These are phyloP conservation scores for Bolinopsis microptera DNA, from an alignment of 37 sponge, comb jelly and placozoan genomes.

Conservation along the genomic window DNA sequence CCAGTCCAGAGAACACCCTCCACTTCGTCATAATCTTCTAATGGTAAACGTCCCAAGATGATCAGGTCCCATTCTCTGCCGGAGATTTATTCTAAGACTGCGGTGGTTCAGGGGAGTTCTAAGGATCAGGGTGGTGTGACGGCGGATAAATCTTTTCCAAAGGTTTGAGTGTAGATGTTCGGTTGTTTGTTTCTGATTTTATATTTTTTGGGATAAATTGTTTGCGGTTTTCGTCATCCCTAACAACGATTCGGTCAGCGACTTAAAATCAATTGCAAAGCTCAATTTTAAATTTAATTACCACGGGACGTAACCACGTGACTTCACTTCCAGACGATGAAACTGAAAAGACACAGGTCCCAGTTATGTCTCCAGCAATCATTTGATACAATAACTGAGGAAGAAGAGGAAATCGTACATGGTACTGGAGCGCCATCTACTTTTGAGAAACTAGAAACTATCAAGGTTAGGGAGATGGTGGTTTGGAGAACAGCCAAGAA, in stretches of 20 bases:
- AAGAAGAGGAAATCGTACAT: constrained; percentile 4
- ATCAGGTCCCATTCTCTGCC: constrained; percentile 47
- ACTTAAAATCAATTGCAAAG: too few relatives aligned
- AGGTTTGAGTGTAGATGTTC: too few relatives aligned
- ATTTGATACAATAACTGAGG: constrained; percentile 57
- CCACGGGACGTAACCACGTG: too few relatives aligned
- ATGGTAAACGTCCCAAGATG: neutral
- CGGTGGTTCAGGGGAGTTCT: neutral
- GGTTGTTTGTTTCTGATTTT: too few relatives aligned
- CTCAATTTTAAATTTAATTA: too few relatives aligned
- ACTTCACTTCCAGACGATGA: constrained; percentile 18
- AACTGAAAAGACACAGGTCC: constrained; percentile 48
- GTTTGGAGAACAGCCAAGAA: too few relatives aligned
- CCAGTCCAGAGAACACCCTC: neutral
- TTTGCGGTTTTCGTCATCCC: too few relatives aligned
- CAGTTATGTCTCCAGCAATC: constrained; percentile 61
- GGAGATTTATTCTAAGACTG: neutral
- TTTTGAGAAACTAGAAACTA: constrained; percentile 57
- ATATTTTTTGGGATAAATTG: too few relatives aligned
- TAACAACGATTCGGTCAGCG: too few relatives aligned
- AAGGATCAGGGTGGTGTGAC: neutral
- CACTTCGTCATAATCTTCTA: neutral
- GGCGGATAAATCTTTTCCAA: neutral
- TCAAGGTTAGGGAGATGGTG: too few relatives aligned
- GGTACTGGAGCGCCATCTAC: neutral